Evolutionary conservation across 2,888 invertebrate species (phyloP).

Genomic region (Lasioglossum calceatum): DNA sequence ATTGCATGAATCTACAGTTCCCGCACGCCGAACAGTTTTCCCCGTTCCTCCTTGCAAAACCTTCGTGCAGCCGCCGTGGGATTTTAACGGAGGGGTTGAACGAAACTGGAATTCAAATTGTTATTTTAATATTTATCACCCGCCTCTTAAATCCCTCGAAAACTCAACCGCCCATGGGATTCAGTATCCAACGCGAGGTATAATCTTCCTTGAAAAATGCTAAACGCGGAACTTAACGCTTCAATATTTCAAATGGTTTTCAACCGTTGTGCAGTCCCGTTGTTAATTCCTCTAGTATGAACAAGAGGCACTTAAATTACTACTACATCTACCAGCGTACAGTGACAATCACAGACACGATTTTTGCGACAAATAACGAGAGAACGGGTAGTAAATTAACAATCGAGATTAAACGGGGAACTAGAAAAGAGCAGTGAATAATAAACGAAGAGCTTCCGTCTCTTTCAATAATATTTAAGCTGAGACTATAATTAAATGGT

Average conservation of each 20-base stretch:
- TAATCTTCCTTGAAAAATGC: slow-evolving; percentile 69
- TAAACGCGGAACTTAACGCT: slow-evolving; percentile 65
- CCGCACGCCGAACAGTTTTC: slow-evolving; percentile 41
- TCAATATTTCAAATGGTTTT: slow-evolving; percentile 65
- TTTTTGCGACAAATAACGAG: no score
- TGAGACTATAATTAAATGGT: not conserved
- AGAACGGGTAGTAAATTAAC: not conserved
- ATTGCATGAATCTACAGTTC: slow-evolving; percentile 71
- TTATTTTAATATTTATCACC: slow-evolving; percentile 80
- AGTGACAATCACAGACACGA: not conserved
- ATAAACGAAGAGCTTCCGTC: not conserved
- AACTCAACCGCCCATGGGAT: slow-evolving; percentile 47
- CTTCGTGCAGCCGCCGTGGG: slow-evolving; percentile 38
- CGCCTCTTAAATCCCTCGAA: slow-evolving; percentile 68
- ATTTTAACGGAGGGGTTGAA: slow-evolving; percentile 60
- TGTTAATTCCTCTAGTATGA: slow-evolving; percentile 47
- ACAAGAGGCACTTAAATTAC: slow-evolving; percentile 15
- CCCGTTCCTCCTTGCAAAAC: slow-evolving; percentile 30
- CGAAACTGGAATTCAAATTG: slow-evolving; percentile 79
- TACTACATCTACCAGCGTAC: no score
- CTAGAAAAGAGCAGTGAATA: not conserved
- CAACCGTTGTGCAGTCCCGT: slow-evolving; percentile 37
- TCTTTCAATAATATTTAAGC: not conserved
- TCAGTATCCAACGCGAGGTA: slow-evolving; percentile 46
- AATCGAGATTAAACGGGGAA: not conserved